Evolutionary conservation across 2,797 vertebrate species (phyloP).

Genomic region (Chloroceryle inda): DNA sequence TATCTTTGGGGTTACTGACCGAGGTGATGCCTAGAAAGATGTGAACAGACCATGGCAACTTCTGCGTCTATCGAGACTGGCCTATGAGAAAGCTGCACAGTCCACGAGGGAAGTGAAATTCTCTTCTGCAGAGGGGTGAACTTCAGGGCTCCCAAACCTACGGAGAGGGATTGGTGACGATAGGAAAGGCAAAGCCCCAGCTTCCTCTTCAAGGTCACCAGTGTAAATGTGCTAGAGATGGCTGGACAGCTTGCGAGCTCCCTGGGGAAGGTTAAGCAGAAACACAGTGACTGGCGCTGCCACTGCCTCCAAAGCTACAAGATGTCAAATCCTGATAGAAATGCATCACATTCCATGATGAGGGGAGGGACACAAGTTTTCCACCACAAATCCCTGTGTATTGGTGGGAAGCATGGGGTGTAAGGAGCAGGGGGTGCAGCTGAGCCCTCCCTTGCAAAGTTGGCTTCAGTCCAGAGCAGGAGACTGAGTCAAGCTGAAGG

Average conservation of each 20-base stretch:
- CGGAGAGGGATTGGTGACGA: fast-evolving
- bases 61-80: neutral
- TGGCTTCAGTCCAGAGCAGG: neutral
- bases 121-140: fast-evolving
- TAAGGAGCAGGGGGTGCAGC: neutral
- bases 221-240: neutral
- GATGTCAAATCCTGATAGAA: neutral
- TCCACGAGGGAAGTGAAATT: neutral
- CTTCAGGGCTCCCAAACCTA: neutral
- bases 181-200: neutral
- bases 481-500: neutral
- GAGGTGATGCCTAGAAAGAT: neutral
- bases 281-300: fast-evolving
- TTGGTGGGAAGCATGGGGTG: neutral
- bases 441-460: neutral
- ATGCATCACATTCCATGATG: neutral
- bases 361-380: neutral
- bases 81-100: neutral
- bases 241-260: neutral
- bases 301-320: fast-evolving
- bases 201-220: neutral
- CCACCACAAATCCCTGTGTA: neutral
- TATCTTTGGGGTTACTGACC: neutral
- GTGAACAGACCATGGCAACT: neutral
- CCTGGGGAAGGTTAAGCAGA: neutral